Evolutionary conservation across 2,888 invertebrate genomes (phyloP).

Genomic region (Tiliacea aurago): DNA sequence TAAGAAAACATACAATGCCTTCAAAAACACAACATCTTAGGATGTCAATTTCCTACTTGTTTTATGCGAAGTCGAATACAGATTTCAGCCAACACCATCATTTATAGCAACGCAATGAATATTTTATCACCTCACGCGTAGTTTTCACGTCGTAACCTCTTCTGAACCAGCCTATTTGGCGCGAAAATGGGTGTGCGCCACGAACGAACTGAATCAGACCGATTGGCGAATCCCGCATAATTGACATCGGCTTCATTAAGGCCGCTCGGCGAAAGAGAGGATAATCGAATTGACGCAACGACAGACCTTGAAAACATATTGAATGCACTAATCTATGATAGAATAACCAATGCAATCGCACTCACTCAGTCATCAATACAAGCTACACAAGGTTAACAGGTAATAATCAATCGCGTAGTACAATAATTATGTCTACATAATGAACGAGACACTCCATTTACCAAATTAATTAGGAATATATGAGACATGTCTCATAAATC

Average conservation of each 20-base stretch:
- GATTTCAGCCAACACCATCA: conserved; percentile 16
- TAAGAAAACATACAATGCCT: not conserved
- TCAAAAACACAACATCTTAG: not conserved
- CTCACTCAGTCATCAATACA: conserved; percentile 24
- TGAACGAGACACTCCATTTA: conserved; percentile 34
- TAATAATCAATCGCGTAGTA: conserved; percentile 9
- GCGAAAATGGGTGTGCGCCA: too few relatives aligned
- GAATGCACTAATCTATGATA: conserved; percentile 39
- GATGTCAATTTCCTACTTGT: not conserved
- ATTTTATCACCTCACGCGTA: conserved; percentile 38
- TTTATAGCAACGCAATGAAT: conserved; percentile 38
- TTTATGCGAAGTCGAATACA: conserved; percentile 4
- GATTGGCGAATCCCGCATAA: too few relatives aligned
- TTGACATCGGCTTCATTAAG: too few relatives aligned
- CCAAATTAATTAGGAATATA: conserved; percentile 34
- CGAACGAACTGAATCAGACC: too few relatives aligned
- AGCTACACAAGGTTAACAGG: conserved; percentile 15
- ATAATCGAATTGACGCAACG: conserved; percentile 48
- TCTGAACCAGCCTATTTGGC: too few relatives aligned
- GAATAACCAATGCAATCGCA: conserved; percentile 26
- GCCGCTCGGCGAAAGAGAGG: too few relatives aligned
- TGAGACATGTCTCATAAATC: conserved; percentile 35
- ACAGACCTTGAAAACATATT: conserved; percentile 52
- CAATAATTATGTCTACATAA: conserved; percentile 25
- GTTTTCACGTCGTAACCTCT: conserved; percentile 41